phyloP scores from a whole-genome alignment of 2,113 vertebrate species.

The Eulemur macaco region DNA sequence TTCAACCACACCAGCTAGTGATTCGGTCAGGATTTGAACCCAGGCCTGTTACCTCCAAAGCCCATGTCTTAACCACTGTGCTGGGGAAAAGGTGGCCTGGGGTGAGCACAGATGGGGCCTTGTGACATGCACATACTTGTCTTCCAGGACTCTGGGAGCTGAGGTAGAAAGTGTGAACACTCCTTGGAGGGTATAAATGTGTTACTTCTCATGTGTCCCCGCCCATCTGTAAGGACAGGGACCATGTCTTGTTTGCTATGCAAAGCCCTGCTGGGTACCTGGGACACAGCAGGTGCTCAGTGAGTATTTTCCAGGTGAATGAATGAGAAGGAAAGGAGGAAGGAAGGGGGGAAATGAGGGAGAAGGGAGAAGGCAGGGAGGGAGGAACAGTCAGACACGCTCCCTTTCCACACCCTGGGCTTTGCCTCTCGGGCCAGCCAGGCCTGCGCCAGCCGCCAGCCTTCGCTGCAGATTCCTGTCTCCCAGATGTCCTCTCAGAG shows the following conservation, averaged over 20 bases:
- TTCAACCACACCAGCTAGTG: too few species aligned
- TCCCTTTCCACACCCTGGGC: background rate
- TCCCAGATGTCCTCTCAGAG: background rate
- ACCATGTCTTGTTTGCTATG: background rate
- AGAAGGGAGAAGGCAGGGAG: background rate
- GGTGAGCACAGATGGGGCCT: background rate
- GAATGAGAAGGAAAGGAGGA: background rate
- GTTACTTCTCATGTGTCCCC: background rate
- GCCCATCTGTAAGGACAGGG: background rate
- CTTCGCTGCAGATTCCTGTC: background rate
- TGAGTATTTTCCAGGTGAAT: background rate
- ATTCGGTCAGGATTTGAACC: background rate
- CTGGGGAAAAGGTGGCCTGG: background rate
- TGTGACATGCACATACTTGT: background rate
- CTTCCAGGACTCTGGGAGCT: background rate
- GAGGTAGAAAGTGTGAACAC: background rate
- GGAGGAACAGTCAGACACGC: background rate
- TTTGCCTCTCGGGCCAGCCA: background rate
- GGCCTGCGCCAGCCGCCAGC: background rate
- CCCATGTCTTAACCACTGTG: background rate
- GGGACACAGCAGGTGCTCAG: background rate
- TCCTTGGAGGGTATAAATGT: background rate
- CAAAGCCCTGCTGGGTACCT: background rate
- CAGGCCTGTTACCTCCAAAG: background rate
- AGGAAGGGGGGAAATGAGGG: background rate